Conservation (phyloP, 2,888 invertebrate genomes). For the Callyntrura sp. region DNA sequence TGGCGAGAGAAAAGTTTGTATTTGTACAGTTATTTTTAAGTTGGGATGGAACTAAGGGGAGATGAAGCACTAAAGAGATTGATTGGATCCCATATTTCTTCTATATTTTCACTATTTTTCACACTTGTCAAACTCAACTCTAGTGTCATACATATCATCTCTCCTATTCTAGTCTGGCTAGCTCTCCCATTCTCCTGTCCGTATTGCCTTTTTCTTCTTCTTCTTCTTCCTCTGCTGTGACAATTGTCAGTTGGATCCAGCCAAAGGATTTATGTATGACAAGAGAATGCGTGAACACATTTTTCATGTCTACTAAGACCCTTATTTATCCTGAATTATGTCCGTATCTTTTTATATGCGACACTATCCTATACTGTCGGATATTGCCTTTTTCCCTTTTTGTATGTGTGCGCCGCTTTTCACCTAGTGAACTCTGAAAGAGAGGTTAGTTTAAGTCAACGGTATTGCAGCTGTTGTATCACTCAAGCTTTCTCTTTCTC, state of each 20-base stretch:
- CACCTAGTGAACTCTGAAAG: slow-evolving; percentile 46
- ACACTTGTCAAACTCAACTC: slow-evolving; percentile 68
- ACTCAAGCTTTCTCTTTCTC: not conserved
- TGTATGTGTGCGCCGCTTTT: not conserved
- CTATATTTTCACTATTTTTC: slow-evolving; percentile 61
- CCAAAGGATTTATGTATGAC: slow-evolving; percentile 77
- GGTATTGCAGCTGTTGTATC: slow-evolving; percentile 64
- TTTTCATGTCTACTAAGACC: slow-evolving; percentile 79
- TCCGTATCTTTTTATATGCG: slow-evolving; percentile 58
- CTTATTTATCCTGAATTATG: slow-evolving; percentile 80
- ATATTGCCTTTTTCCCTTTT: slow-evolving; percentile 38
- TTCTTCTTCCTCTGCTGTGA: slow-evolving; percentile 47
- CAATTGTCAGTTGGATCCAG: slow-evolving; percentile 74
- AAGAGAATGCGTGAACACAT: slow-evolving; percentile 80
- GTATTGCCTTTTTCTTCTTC: not conserved
- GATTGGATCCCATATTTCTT: slow-evolving; percentile 67
- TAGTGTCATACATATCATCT: slow-evolving; percentile 69
- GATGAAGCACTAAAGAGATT: slow-evolving; percentile 41
- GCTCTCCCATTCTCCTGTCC: slow-evolving; percentile 22
- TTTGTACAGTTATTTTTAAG: slow-evolving; percentile 27
- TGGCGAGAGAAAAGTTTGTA: not conserved
- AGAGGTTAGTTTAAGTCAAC: slow-evolving; percentile 62
- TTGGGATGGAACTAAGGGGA: not conserved
- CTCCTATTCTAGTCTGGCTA: not conserved
- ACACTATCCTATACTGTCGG: not conserved